Conservation (phyloP, 2,797 vertebrate genomes). For the Gymnothorax javanicus region DNA sequence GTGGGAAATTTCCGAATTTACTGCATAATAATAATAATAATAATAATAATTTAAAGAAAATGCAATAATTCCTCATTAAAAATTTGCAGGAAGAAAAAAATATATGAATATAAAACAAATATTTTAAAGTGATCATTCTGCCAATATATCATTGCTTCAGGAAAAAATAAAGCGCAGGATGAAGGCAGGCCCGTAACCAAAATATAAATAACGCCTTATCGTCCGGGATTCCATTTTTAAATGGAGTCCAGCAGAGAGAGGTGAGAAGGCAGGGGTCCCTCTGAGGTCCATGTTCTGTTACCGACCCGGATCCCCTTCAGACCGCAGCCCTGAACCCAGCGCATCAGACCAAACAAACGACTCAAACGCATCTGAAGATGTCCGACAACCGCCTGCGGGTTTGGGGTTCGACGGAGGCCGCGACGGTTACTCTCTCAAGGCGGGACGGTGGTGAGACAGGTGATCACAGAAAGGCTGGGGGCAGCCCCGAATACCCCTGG, state of each 20-base stretch:
- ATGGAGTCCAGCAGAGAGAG: neutral
- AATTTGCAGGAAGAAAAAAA: neutral
- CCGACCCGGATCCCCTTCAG: no score
- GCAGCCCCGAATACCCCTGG: conserved; percentile 39
- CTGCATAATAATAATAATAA: neutral
- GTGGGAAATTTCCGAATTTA: neutral
- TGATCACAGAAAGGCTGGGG: neutral
- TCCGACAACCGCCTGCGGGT: neutral
- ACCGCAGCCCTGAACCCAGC: neutral
- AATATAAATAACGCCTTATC: neutral
- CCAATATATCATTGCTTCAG: neutral
- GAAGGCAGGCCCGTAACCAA: neutral
- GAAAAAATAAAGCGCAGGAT: neutral
- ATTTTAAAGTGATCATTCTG: neutral
- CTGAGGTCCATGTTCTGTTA: no score
- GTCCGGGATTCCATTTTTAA: neutral
- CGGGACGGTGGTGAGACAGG: conserved; percentile 6
- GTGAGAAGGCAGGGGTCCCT: neutral
- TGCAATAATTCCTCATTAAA: neutral
- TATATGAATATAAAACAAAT: neutral
- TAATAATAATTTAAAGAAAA: neutral
- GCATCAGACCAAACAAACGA: neutral
- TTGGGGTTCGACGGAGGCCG: neutral
- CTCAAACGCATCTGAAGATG: neutral
- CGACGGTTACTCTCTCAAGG: neutral